Base-by-base conservation (phyloP, 2,113 vertebrate species). In the Anthoscopus minutus region DNA sequence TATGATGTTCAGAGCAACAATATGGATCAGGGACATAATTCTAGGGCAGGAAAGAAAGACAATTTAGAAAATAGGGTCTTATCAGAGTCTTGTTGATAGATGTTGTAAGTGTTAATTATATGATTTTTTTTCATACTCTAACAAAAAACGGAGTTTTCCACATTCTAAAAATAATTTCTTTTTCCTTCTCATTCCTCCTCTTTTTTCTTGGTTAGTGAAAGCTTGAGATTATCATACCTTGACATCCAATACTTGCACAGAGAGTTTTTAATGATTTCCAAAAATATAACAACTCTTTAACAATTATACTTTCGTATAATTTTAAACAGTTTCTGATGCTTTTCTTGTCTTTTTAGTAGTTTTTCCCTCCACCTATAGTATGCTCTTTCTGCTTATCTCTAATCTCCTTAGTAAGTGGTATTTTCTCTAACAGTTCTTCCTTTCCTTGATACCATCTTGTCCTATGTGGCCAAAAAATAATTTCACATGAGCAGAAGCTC, bases 361-460 rank as follows among this genome's bases (percentile, higher is more conserved):
- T 96, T 86, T 73, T n/a, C 56, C 58, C 81, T 92, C 73, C 97
- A 97, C 96, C 94, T 97, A 92, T 93, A 95, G 62, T 83, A 35
- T 86, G 81, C 92, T 88, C 48, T 96, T 91, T 96, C 47, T 92
- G 72, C 86, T 89, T 96, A 94, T 97, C 88, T 96, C 91, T 93
- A 91, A 96, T 98, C 97, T 98, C 81, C 58, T 95, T 92, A 90
- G 67, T 98, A 94, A 97, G 96, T 92, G 95, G 97, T 96, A 94
- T 88, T 89, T 74, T 56, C 94, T 96, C 66, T 96, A 89, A 89
- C 66, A 83, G 48, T 60, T 77, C 93, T 95, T 97, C 81, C 81
- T 96, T 94, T 96, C 61, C 92, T 83, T 85, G 97, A 98, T 98
- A 97, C 40, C 87, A 97, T 98, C 96, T 94, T 95, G 94, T 94